Percentiles rank a stretch among this genome's conserved stretches.
These are phyloP conservation scores for Troglohyphantes excavatus DNA, from an alignment of 2,888 invertebrate genomes.

Conservation along the genomic window DNA sequence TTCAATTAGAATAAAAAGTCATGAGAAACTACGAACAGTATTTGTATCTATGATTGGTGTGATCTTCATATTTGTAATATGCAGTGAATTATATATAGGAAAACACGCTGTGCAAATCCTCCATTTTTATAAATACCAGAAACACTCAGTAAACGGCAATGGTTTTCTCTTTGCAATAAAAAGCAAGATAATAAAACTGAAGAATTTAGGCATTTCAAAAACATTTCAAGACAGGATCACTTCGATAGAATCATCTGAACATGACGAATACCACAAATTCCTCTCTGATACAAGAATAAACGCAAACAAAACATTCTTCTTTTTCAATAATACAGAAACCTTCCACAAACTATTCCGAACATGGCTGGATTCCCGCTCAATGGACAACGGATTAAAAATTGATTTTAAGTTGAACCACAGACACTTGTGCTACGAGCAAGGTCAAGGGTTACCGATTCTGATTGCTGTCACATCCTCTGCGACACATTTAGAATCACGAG, in stretches of 20 bases:
- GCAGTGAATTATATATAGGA: slow-evolving; percentile 44
- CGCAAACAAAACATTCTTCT: slow-evolving; percentile 59
- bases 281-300: slow-evolving; percentile 36
- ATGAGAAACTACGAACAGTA: slow-evolving; percentile 31
- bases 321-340: slow-evolving; percentile 60
- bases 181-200: slow-evolving; percentile 10
- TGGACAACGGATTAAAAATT: slow-evolving; percentile 19
- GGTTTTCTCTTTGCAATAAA: slow-evolving; percentile 23
- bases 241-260: slow-evolving; percentile 9
- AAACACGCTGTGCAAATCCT: slow-evolving; percentile 6
- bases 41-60: slow-evolving; percentile 40
- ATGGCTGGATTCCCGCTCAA: slow-evolving; percentile 46
- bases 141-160: not conserved
- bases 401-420: slow-evolving; percentile 58
- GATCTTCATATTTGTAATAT: slow-evolving; percentile 55
- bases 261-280: slow-evolving; percentile 55
- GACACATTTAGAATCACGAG: slow-evolving; percentile 86
- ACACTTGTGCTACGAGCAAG: slow-evolving; percentile 74
- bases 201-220: slow-evolving; percentile 12
- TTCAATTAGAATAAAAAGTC: slow-evolving; percentile 14
- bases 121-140: slow-evolving; percentile 18
- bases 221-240: not conserved
- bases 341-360: slow-evolving; percentile 53
- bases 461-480: slow-evolving; percentile 90
- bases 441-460: slow-evolving; percentile 83